These are phyloP conservation scores for Drosophila anomalata DNA, from an alignment of 2,888 invertebrate species.

Conservation along the genomic window DNA sequence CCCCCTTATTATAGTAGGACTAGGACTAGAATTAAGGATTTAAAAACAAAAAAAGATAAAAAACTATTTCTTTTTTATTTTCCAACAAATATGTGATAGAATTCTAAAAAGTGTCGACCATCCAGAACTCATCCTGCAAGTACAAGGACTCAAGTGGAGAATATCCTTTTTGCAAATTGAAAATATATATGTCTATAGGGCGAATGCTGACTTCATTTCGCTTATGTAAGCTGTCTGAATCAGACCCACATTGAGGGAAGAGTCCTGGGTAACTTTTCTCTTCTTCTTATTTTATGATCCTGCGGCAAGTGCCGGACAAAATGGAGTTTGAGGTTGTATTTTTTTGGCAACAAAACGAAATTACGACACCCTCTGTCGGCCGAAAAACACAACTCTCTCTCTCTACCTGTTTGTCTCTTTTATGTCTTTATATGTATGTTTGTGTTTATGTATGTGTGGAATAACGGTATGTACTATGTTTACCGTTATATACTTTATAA, in stretches of 20 bases:
- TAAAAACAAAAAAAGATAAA: not conserved
- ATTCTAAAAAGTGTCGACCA: not conserved
- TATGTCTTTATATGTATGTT: constrained; percentile 6
- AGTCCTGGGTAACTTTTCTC: constrained; percentile 1
- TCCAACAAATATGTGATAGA: not conserved
- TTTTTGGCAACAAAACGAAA: constrained; percentile 76
- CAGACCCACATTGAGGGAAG: constrained; percentile 40
- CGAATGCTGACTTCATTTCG: constrained; percentile 64
- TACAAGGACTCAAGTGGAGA: constrained; percentile 2
- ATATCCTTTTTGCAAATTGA: constrained; percentile 22
- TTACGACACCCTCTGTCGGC: constrained; percentile 76
- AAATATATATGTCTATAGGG: constrained; percentile 58
- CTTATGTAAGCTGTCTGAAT: constrained; percentile 37
- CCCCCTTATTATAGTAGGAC: no score
- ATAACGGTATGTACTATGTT: constrained; percentile 23
- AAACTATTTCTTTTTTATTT: not conserved
- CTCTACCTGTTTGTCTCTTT: constrained; percentile 22
- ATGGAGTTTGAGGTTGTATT: constrained; percentile 77
- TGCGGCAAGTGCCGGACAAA: constrained; percentile 52
- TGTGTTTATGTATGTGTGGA: constrained; percentile 9
- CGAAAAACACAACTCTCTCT: constrained; percentile 34
- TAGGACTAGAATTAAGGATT: not conserved
- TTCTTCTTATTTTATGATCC: constrained; percentile 16
- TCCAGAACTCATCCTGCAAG: not conserved
- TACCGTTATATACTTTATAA: constrained; percentile 43